Base-by-base conservation (phyloP, 2,888 invertebrate species). In the Melinaea menophilus region DNA sequence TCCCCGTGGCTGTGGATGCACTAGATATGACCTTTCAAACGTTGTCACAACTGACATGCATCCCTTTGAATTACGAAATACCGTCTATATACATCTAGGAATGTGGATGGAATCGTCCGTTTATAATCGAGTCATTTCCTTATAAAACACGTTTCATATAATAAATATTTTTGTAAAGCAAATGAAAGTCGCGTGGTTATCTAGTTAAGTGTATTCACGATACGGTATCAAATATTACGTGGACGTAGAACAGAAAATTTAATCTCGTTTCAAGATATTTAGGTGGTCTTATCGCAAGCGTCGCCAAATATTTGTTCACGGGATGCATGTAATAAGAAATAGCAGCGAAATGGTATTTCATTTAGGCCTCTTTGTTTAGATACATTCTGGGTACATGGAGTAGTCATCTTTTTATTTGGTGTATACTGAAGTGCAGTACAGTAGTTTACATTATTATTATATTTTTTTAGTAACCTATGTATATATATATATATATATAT, bases 171-270 rank as follows among this genome's bases (percentile, higher is more conserved):
- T 37, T 37, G 7, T 22, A 37, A 37, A 37, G 37, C 13, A 7
- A 51, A 51, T 2, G 51, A 51, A 51, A 31, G 51, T 51, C 51
- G 51, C 51, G 51, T 51, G 51, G 7, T 51, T 51, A 51, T 51
- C 22, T 51, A 51, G 51, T 9, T 9, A 31, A 51, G 51, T 13
- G n/a, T 48, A 48, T 4, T 31, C 31, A 51, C 31, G 11, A 7
- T 51, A 31, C 7, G 51, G 9, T 31, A 51, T 31, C 51, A 31
- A 41, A 41, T 22, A 51, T 51, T 51, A 51, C 51, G 51, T 51
- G 31, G 22, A 51, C 31, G 31, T 41, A 41, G 9, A 41, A 51
- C 51, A 31, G 7, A 31, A 51, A 51, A 51, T 51, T 5, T 11
- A 31, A 51, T 51, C 51, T 51, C 31, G 22, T 5, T 31, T 51